Evolutionary conservation across 2,113 vertebrate species (phyloP).

Genomic region (Neotragus moschatus): DNA sequence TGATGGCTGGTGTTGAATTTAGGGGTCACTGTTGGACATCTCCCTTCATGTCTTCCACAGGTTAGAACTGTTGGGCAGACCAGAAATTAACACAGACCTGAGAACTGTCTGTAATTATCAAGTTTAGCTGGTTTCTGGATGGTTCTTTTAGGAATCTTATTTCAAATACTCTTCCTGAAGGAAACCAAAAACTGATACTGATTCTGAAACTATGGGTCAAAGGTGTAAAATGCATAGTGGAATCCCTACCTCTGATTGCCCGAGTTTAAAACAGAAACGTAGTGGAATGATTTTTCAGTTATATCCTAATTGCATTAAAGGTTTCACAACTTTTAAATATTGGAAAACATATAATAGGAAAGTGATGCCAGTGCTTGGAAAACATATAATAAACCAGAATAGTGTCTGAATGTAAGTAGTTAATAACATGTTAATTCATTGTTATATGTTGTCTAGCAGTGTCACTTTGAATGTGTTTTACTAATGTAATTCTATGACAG

Average conservation of each 20-base stretch:
- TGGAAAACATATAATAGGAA: slow-evolving; percentile 5
- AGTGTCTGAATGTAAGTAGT: background rate
- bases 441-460: background rate
- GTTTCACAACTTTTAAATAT: background rate
- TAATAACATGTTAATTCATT: background rate
- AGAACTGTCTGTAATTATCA: slow-evolving; percentile 14
- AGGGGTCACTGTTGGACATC: background rate
- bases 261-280: background rate
- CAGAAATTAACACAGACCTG: background rate
- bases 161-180: background rate
- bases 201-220: background rate
- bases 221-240: background rate
- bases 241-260: background rate
- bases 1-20: background rate
- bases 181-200: background rate
- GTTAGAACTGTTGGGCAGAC: background rate
- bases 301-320: background rate
- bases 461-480: slow-evolving; percentile 4
- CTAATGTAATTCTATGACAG: background rate
- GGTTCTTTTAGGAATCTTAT: background rate
- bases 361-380: background rate
- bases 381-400: background rate
- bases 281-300: background rate
- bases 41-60: background rate
- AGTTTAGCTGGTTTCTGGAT: background rate